Evolutionary conservation across 1,140 invertebrate species (phyloP).

Genomic region (Pissodes strobi): DNA sequence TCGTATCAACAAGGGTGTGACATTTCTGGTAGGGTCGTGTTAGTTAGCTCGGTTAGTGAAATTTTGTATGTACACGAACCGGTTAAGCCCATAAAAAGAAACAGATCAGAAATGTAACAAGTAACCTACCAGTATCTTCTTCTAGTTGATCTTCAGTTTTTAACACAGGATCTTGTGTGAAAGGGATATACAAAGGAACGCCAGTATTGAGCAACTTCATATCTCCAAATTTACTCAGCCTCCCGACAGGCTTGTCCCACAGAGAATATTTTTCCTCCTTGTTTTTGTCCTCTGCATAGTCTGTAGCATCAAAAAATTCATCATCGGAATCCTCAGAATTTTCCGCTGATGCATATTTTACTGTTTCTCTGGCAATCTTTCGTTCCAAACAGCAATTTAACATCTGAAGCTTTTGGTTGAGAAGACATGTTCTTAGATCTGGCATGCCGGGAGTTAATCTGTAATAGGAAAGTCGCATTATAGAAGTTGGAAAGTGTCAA

Average conservation of each 20-base stretch:
- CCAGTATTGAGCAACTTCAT: constrained; percentile 70
- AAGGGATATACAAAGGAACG: constrained; percentile 80
- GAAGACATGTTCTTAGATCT: constrained; percentile 83
- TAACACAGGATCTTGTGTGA: constrained; percentile 93
- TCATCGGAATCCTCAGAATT: constrained; percentile 60
- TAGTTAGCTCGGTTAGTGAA: too few relatives aligned
- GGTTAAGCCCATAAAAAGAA: too few relatives aligned
- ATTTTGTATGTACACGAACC: too few relatives aligned
- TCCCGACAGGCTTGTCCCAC: constrained; percentile 74
- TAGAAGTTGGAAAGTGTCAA: too few relatives aligned
- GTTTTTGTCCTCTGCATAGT: constrained; percentile 59
- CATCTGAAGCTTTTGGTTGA: constrained; percentile 96
- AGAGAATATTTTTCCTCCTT: constrained; percentile 58
- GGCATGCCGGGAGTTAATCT: constrained; percentile 79
- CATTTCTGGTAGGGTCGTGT: too few relatives aligned
- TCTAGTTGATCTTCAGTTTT: constrained; percentile 97
- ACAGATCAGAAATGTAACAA: too few relatives aligned
- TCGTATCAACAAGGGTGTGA: too few relatives aligned
- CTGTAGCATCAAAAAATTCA: constrained; percentile 85
- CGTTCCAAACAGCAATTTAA: constrained; percentile 93
- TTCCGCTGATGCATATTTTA: constrained; percentile 41
- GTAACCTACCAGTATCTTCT: constrained; percentile 76
- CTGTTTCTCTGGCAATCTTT: constrained; percentile 62
- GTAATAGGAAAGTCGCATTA: too few relatives aligned
- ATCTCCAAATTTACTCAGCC: constrained; percentile 69